Evolutionary conservation across 2,888 invertebrate genomes (phyloP), one percentile per base, ranked within the genome.

Genomic region (Amblyteles armatorius): DNA sequence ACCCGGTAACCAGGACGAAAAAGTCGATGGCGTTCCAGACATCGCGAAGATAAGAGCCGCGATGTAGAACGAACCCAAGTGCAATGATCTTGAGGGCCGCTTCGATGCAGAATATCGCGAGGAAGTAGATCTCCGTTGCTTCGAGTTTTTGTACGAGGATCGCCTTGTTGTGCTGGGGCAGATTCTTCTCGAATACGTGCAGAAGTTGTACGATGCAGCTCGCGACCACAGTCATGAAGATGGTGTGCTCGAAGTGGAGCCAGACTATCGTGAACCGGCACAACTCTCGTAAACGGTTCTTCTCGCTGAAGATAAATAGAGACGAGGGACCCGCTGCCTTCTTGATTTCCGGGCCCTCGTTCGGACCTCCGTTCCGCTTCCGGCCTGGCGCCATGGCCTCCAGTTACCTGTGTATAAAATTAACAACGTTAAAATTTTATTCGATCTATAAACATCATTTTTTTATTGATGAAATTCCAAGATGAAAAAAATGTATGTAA

Each of bases 1-100:
- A 99, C 99, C 99, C 99, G 95, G 99, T 99, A 94, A 99, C 98
- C 95, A 99, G 99, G 95, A 99, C 99, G 96, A 99, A 98, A 96
- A 99, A 99, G 97, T 99, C 99, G 99, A 99, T 99, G 95, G 99
- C 99, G 97, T 99, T 99, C 99, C 99, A 99, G 96, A 99, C 97
- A 96, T 99, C 99, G 95, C 99, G 97, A 95, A 99, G 97, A 96
- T 99, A 99, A 94, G 99, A 98, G 95, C 99, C 99, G 95, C 97
- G 98, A 96, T 99, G 99, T 95, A 99, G 97, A 96, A 98, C 98
- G 96, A 99, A 99, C 95, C 99, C 99, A 96, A 99, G 97, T 94
- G 99, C 99, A 96, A 99, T 97, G 95, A 99, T 99, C 97, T 99
- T 99, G 95, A 99, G 97, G 95, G 99, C 98, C 95, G 99, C 99